A percentile compares a stretch with the other conserved stretches of the same genome.
These are phyloP conservation scores for Sula dactylatra DNA, from an alignment of 2,113 vertebrate genomes.

Conservation along the genomic window DNA sequence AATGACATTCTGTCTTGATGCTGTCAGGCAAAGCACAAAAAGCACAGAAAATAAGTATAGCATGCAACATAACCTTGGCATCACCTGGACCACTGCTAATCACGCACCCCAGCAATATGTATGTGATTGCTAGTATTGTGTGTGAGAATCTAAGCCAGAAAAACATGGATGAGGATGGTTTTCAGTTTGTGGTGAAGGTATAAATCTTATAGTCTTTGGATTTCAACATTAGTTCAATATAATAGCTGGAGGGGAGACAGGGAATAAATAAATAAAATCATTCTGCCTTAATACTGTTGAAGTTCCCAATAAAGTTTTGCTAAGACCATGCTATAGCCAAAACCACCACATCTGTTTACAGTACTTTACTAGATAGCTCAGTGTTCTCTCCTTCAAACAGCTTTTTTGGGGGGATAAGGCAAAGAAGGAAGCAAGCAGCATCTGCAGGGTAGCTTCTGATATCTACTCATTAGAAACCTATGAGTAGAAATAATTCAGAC, in stretches of 20 bases:
- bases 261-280: background rate
- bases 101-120: background rate
- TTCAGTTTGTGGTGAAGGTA: background rate
- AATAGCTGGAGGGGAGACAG: background rate
- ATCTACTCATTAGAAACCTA: background rate
- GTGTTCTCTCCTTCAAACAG: background rate
- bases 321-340: background rate
- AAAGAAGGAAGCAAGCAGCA: background rate
- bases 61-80: background rate
- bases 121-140: background rate
- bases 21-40: background rate
- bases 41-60: background rate
- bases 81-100: background rate
- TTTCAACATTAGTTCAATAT: background rate
- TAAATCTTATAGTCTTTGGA: background rate
- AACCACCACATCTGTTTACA: background rate
- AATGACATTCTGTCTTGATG: background rate
- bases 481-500: background rate
- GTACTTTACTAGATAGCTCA: background rate
- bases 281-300: background rate
- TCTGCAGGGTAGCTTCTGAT: background rate
- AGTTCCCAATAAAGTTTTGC: background rate
- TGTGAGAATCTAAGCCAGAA: background rate
- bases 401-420: background rate
- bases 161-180: background rate